Conservation (phyloP, 2,113 vertebrate genomes). For the Chitala chitala region DNA sequence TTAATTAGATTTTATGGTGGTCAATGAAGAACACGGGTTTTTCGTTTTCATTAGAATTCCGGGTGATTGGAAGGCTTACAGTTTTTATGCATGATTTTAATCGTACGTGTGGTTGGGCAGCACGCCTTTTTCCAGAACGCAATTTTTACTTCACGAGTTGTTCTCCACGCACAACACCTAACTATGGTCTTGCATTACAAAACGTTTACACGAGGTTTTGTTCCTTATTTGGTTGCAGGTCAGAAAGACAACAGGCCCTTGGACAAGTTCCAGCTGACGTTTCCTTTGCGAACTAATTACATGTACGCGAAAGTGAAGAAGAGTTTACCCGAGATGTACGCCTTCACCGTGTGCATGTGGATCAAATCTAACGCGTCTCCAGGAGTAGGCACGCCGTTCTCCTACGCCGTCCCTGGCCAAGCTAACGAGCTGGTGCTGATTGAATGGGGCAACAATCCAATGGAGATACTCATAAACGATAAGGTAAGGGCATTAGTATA, state of each 20-base stretch:
- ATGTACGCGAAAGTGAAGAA: constrained; percentile 95
- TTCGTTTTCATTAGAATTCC: background rate
- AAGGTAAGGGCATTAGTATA: constrained; percentile 65
- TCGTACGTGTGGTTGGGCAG: background rate
- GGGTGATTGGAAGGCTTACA: background rate
- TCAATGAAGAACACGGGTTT: no score
- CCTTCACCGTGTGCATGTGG: constrained; percentile 94
- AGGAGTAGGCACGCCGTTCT: constrained; percentile 89
- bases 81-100: background rate
- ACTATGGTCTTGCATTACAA: background rate
- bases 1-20: background rate
- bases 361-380: constrained; percentile 90
- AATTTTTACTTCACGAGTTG: background rate
- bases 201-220: background rate
- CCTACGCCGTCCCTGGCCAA: constrained; percentile 87
- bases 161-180: background rate
- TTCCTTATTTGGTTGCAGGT: constrained; percentile 43
- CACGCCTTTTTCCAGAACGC: background rate
- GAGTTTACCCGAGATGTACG: constrained; percentile 94
- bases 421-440: constrained; percentile 94
- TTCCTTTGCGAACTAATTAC: constrained; percentile 92
- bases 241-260: constrained; percentile 80
- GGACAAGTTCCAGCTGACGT: constrained; percentile 91
- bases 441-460: constrained; percentile 94
- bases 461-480: constrained; percentile 96